These are phyloP conservation scores for Ptycholaimellus sp. DNA, from an alignment of 2,888 invertebrate genomes.

Conservation along the genomic window DNA sequence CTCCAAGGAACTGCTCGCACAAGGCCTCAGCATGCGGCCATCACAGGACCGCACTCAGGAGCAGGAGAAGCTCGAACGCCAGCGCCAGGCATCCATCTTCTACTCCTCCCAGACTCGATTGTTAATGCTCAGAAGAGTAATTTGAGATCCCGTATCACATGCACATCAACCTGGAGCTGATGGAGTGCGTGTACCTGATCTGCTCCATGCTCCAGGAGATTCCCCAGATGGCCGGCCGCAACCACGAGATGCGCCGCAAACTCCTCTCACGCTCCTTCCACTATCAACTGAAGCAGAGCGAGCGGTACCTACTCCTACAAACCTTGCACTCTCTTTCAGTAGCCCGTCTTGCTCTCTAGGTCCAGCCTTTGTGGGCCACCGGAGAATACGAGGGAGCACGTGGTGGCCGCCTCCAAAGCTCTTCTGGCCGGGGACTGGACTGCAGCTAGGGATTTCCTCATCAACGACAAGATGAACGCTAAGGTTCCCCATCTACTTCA, in stretches of 20 bases:
- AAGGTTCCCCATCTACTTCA: slow-evolving; percentile 28
- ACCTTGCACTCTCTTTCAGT: too few species aligned
- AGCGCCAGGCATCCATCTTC: too few species aligned
- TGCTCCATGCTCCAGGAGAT: slow-evolving; percentile 98
- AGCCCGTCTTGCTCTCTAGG: too few species aligned
- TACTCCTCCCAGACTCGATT: too few species aligned
- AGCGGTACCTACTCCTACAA: slow-evolving; percentile 33
- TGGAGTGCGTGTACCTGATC: slow-evolving; percentile 93
- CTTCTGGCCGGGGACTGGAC: slow-evolving; percentile 97
- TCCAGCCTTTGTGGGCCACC: slow-evolving; percentile 75
- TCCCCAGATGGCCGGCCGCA: slow-evolving; percentile 81
- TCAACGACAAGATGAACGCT: slow-evolving; percentile 93
- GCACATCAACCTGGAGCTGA: slow-evolving; percentile 91
- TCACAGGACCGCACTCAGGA: slow-evolving; percentile 86
- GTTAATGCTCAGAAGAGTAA: too few species aligned
- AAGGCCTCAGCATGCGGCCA: slow-evolving; percentile 31
- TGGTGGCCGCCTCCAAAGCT: slow-evolving; percentile 89
- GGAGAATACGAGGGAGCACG: slow-evolving; percentile 95
- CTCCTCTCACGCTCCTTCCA: slow-evolving; percentile 43
- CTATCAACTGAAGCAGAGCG: slow-evolving; percentile 78
- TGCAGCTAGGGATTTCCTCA: slow-evolving; percentile 71
- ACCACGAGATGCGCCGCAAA: slow-evolving; percentile 45
- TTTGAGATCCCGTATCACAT: slow-evolving; percentile 96
- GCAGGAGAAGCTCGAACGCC: slow-evolving; percentile 34
- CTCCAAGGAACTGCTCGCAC: slow-evolving; percentile 83